Evolutionary conservation across 1,140 invertebrate species (phyloP).

Genomic region (Sarcophaga peregrina): DNA sequence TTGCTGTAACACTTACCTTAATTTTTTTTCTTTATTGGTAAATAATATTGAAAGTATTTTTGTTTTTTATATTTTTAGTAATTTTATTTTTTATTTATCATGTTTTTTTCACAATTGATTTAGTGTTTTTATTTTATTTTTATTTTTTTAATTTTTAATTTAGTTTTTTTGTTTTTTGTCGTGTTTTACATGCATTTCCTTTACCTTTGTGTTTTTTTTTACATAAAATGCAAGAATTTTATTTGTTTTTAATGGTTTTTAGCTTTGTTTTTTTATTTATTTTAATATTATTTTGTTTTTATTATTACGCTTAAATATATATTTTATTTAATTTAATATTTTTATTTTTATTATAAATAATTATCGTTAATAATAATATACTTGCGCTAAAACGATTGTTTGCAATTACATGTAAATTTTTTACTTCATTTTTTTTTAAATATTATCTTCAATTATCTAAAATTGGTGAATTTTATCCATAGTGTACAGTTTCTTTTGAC

Average conservation of each 20-base stretch:
- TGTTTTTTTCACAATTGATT: constrained; percentile 50
- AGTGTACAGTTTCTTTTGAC: too few species aligned
- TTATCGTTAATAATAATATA: constrained; percentile 50
- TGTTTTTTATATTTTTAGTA: constrained; percentile 43
- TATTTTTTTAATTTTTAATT: constrained; percentile 41
- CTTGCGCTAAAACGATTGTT: constrained; percentile 48
- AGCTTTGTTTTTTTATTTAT: not conserved
- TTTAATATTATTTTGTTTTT: not conserved
- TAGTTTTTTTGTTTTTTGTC: constrained; percentile 32
- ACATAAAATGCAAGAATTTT: constrained; percentile 43
- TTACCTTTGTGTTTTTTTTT: constrained; percentile 45
- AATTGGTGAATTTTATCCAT: not conserved
- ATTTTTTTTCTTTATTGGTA: too few species aligned
- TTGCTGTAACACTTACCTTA: too few species aligned
- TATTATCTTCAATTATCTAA: too few species aligned
- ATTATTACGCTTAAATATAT: constrained; percentile 10
- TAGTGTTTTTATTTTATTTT: constrained; percentile 48
- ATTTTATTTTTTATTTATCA: too few species aligned
- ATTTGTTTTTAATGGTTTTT: constrained; percentile 2
- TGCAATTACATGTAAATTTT: constrained; percentile 46
- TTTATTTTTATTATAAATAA: constrained; percentile 14
- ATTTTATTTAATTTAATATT: constrained; percentile 29
- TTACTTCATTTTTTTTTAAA: constrained; percentile 11
- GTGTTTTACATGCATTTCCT: constrained; percentile 34
- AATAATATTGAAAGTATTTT: not conserved